phyloP scores from a whole-genome alignment of 2,797 vertebrate species.

The Brachyrhaphis roseni region DNA sequence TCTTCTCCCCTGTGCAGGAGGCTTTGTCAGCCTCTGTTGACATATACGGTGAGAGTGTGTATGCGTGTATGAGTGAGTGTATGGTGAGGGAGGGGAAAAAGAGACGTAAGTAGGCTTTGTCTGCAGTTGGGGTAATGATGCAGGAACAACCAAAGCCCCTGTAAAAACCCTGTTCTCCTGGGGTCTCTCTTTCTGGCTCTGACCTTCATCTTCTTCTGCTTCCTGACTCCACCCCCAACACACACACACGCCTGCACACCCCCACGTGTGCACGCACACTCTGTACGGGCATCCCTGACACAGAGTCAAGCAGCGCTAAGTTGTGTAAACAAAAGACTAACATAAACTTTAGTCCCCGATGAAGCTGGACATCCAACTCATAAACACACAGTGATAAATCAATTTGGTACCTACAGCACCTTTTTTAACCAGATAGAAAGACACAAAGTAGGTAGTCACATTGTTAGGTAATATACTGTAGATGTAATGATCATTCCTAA shows the following conservation, averaged over 20 bases:
- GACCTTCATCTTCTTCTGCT: constrained; percentile 29
- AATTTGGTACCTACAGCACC: constrained; percentile 29
- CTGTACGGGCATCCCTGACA: constrained; percentile 66
- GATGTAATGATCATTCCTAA: constrained; percentile 5
- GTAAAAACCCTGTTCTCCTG: constrained; percentile 84
- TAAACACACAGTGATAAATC: constrained; percentile 77
- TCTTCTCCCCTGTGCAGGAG: constrained; percentile 71
- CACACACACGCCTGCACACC: constrained; percentile 19
- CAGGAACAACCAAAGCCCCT: constrained; percentile 83
- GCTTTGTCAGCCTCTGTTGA: constrained; percentile 88
- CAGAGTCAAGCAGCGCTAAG: constrained; percentile 79
- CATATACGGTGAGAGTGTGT: constrained; percentile 73
- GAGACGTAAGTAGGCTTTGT: constrained; percentile 76
- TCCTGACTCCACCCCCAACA: constrained; percentile 16
- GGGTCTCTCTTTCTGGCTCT: constrained; percentile 67
- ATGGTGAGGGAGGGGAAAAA: constrained; percentile 49
- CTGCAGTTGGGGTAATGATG: constrained; percentile 90
- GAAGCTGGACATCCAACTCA: constrained; percentile 78
- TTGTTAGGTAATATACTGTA: not conserved
- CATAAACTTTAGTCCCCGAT: constrained; percentile 79
- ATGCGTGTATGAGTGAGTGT: constrained; percentile 65
- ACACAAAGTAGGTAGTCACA: constrained; percentile 17
- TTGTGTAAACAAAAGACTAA: constrained; percentile 86
- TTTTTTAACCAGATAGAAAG: constrained; percentile 30
- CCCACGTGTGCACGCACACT: not conserved